Conservation (phyloP, 2,113 vertebrate species). For the Corythornis vintsioides region DNA sequence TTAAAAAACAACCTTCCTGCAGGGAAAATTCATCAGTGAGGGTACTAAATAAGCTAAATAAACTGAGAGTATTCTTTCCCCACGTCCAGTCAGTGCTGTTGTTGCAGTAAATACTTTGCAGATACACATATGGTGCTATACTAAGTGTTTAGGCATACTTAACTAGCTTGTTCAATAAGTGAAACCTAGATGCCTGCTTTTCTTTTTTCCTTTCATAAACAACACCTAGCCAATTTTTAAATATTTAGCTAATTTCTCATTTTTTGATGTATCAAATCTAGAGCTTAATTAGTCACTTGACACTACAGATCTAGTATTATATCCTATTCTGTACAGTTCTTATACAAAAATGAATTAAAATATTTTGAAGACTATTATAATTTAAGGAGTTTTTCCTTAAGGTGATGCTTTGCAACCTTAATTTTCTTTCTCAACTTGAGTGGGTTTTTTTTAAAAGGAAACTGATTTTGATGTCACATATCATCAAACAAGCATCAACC, state of each 20-base stretch:
- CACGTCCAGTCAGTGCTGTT: background rate
- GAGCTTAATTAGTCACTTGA: background rate
- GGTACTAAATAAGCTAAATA: background rate
- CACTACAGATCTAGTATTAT: background rate
- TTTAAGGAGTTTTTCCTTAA: background rate
- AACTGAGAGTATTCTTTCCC: background rate
- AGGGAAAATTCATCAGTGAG: background rate
- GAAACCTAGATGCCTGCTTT: background rate
- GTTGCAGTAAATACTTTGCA: background rate
- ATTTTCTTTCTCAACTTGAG: background rate
- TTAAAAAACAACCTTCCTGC: background rate
- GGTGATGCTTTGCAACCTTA: background rate
- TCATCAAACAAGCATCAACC: background rate
- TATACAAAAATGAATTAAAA: background rate
- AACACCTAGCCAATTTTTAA: background rate
- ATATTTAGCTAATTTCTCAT: background rate
- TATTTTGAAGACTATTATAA: background rate
- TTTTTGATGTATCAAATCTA: background rate
- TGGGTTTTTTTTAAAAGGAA: background rate
- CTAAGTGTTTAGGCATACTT: background rate
- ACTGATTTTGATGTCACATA: background rate
- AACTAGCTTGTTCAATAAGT: background rate
- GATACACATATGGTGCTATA: background rate
- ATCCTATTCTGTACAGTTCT: background rate
- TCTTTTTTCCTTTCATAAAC: background rate